Evolutionary conservation across 2,797 vertebrate species (phyloP), one percentile per base, ranked within the genome.

Genomic region (Syngnathus acus): DNA sequence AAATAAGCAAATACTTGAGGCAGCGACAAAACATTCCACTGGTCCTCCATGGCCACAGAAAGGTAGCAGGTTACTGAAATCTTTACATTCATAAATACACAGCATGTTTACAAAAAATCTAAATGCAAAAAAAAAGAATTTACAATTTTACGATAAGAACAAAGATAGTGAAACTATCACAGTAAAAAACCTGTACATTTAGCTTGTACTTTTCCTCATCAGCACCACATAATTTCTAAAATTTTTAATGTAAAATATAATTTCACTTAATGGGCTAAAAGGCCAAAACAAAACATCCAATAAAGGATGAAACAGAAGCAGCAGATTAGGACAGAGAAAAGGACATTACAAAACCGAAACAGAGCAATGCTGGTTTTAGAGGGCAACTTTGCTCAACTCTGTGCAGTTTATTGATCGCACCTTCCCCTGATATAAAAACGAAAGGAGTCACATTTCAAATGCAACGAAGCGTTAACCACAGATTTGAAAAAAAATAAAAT

Each of bases 51-150:
- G 65, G 69, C 68, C 71, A 74, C 77, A 72, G 63, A 64, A 76
- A 73, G 63, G 50, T 21, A 73, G 76, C 38, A 42, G 48, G 16
- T 62, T 11, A 55, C 72, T 71, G 79, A 62, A 19, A 72, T 50
- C 72, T 73, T 78, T 75, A 87, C 84, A 86, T 87, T 87, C 82
- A 86, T 78, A 82, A 82, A 86, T 81, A 83, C 70, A 64, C 60
- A 70, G 60, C 55, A 71, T 4, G 76, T 76, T 64, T 76, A 62
- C 65, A 67, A 76, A 72, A 55, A 75, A 69, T 19, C 51, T 62
- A 74, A 70, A 71, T 68, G 3, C 23, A 73, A 4, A 5, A 26
- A 57, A 47, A 53, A 37, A 54, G 60, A 8, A 70, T 69, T 76
- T 45, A 65, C 42, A 62, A 66, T 67, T 43, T 68, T 40, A 62